A percentile compares a stretch with the other conserved stretches of the same genome.
Evolutionary conservation across 2,113 vertebrate genomes (phyloP).

Genomic region (Chionodraco myersi): DNA sequence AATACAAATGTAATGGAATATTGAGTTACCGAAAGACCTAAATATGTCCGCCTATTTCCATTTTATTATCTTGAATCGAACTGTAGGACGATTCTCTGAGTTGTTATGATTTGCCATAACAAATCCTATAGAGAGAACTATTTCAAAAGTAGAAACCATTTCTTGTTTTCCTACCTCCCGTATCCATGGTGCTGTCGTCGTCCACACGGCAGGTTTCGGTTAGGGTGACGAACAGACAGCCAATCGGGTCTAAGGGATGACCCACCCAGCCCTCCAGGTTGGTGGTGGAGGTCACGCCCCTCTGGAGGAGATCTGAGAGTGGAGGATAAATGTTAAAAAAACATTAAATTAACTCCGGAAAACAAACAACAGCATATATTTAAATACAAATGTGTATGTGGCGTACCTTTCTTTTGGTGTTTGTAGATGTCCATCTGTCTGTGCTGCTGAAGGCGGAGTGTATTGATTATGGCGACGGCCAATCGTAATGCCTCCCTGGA

Average conservation of each 20-base stretch:
- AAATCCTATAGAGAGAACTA: neutral
- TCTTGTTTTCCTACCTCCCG: conserved; percentile 85
- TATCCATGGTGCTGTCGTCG: conserved; percentile 94
- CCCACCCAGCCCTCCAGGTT: conserved; percentile 99
- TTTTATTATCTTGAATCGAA: neutral
- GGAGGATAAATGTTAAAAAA: neutral
- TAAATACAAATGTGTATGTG: conserved; percentile 11
- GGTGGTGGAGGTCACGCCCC: conserved; percentile 94
- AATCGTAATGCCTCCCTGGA: conserved; percentile 96
- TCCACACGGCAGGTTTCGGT: conserved; percentile 95
- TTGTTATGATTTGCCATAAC: neutral
- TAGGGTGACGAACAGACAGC: conserved; percentile 94
- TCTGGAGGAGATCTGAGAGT: conserved; percentile 91
- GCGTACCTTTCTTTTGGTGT: conserved; percentile 98
- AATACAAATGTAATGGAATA: no score
- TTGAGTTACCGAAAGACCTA: no score
- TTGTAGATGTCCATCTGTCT: conserved; percentile 98
- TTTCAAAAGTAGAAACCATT: neutral
- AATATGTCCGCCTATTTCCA: neutral
- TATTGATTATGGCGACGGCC: conserved; percentile 97
- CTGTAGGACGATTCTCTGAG: neutral
- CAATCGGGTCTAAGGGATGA: conserved; percentile 96
- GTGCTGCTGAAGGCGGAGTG: conserved; percentile 95
- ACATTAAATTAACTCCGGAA: neutral
- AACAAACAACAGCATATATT: neutral